These are phyloP conservation scores for Dicaeum eximium DNA, from an alignment of 2,113 vertebrate species.

Conservation along the genomic window DNA sequence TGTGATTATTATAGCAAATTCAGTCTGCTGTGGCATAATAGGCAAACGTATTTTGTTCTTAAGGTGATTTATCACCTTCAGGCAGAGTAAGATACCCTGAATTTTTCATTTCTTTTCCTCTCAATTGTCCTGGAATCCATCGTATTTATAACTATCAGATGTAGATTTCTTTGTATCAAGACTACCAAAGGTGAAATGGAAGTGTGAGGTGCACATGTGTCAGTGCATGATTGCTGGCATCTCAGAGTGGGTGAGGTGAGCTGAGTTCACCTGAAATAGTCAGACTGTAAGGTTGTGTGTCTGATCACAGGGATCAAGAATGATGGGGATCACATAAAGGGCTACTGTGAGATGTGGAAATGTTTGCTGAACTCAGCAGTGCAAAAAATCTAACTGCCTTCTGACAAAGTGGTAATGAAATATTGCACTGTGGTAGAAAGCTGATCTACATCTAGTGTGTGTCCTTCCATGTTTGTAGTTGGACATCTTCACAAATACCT, in stretches of 20 bases:
- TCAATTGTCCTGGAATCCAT: background rate
- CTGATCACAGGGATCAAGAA: background rate
- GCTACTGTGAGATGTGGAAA: background rate
- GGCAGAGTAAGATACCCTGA: background rate
- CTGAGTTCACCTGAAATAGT: background rate
- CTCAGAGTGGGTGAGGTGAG: background rate
- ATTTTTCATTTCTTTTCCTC: background rate
- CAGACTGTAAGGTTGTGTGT: fast-evolving
- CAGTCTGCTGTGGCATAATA: background rate
- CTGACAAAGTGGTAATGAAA: background rate
- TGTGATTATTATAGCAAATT: background rate
- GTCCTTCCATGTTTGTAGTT: background rate
- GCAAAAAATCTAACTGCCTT: background rate
- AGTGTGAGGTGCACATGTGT: background rate
- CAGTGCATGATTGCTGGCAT: background rate
- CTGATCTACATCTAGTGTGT: background rate
- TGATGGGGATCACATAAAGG: background rate
- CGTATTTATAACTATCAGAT: background rate
- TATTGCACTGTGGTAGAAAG: background rate
- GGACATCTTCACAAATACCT: background rate
- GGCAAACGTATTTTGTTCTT: background rate
- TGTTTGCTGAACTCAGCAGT: background rate
- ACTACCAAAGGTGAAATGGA: background rate
- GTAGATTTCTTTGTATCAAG: background rate
- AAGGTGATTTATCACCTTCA: background rate